Base-by-base conservation (phyloP, 2,797 vertebrate species). In the Alca torda region DNA sequence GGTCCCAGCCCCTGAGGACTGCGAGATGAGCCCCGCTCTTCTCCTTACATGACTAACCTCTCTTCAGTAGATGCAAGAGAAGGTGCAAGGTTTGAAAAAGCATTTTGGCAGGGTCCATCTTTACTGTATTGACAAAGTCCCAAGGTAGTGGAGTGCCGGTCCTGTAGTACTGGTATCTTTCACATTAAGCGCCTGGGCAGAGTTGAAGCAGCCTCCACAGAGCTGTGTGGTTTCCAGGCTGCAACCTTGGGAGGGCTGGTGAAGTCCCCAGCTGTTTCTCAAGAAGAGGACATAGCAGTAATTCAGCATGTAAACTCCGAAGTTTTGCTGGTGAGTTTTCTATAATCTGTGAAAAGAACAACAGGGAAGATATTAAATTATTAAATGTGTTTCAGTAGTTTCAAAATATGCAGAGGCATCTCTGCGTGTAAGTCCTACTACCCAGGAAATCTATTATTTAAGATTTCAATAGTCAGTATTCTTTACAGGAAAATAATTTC, bases 1-100 rank as follows among this genome's bases (percentile, higher is more conserved):
- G 2, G 8, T 20, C 61, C 61, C 19, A 61, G 74, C 6, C 33
- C n/a, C 56, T 2, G 5, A 51, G 20, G 24, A 25, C 45, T 35
- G 13, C 0, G 0, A 26, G 79, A 31, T 0, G 3, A 81, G 45
- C 39, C 50, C 51, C 35, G 31, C 20, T 2, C 53, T 39, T 72
- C 30, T 59, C 53, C 54, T 56, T 23, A 30, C 35, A 12, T 35
- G 54, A 10, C 35, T 39, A 46, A 43, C 19, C 14, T 8, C 63
- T 24, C 12, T n/a, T n/a, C 72, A 24, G 82, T 17, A 37, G 33
- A 45, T 39, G 25, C 17, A 37, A 45, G 37, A 60, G 30, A 17
- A 48, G 20, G 28, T 13, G 33, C 45, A n/a, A 64, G 39, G 41
- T 16, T 88, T 51, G 30, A n/a, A 73, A 41, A 86, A 77, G 15